A percentile compares a stretch with the other conserved stretches of the same genome.
Evolutionary conservation across 2,888 invertebrate species (phyloP).

Genomic region (Ceramica pisi): DNA sequence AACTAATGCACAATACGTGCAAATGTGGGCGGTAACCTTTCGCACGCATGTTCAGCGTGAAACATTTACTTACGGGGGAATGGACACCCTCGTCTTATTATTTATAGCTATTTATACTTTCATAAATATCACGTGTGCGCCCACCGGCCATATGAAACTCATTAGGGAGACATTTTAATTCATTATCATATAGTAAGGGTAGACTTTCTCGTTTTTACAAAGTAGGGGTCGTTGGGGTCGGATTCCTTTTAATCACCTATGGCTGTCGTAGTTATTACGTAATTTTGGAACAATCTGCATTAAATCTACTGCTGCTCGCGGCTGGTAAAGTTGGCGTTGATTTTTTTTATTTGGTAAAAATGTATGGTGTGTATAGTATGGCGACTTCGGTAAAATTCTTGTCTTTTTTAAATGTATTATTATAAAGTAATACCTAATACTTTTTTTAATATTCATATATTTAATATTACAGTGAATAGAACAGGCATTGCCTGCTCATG

Average conservation of each 20-base stretch:
- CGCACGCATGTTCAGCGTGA: conserved; percentile 49
- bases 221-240: not conserved
- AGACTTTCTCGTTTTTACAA: conserved; percentile 4
- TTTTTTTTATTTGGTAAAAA: not conserved
- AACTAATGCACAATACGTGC: conserved; percentile 41
- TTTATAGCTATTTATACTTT: conserved; percentile 61
- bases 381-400: too few relatives aligned
- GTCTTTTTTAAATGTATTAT: not conserved
- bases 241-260: not conserved
- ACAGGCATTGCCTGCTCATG: not conserved
- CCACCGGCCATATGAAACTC: conserved; percentile 42
- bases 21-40: conserved; percentile 66
- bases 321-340: not conserved
- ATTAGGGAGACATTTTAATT: conserved; percentile 53
- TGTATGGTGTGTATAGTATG: too few relatives aligned
- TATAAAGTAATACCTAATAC: not conserved
- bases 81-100: conserved; percentile 67
- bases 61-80: conserved; percentile 59
- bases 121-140: conserved; percentile 52
- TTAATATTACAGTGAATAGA: not conserved
- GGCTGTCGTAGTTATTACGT: not conserved
- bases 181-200: conserved; percentile 30
- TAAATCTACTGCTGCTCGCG: not conserved
- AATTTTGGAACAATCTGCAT: not conserved
- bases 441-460: not conserved